phyloP scores from a whole-genome alignment of 2,797 vertebrate species.

The Sebastes steindachneri region DNA sequence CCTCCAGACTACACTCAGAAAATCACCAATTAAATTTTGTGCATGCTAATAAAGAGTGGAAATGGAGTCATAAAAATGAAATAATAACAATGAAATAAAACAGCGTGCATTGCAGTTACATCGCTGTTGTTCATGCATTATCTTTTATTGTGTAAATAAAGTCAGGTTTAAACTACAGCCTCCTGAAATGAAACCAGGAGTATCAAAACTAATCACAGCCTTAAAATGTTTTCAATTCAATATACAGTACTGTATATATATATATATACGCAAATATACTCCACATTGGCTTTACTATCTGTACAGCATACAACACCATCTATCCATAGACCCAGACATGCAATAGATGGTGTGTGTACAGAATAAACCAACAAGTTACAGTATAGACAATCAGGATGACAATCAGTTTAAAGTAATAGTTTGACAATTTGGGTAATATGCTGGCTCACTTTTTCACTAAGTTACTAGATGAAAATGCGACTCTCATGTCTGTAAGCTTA shows the following conservation, averaged over 20 bases:
- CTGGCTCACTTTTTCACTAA: background rate
- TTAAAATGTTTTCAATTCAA: background rate
- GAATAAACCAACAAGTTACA: background rate
- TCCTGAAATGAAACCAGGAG: background rate
- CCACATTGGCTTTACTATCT: background rate
- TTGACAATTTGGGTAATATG: background rate
- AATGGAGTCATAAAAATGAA: slow-evolving; percentile 7
- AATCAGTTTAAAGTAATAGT: no score
- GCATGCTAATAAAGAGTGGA: background rate
- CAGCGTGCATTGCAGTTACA: background rate
- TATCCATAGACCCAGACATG: background rate
- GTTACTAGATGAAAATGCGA: background rate
- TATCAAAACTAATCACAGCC: background rate
- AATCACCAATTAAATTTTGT: background rate
- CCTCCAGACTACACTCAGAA: slow-evolving; percentile 9
- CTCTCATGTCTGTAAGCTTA: background rate
- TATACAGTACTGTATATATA: background rate
- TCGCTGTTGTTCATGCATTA: background rate
- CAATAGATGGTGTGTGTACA: background rate
- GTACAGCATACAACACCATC: no score
- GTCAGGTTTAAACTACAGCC: background rate
- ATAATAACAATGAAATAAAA: slow-evolving; percentile 1
- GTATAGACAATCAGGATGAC: background rate
- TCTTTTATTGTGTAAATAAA: slow-evolving; percentile 1
- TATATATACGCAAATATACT: background rate